Conservation (phyloP, 2,888 invertebrate species). For the Alloscopus bannaensis region DNA sequence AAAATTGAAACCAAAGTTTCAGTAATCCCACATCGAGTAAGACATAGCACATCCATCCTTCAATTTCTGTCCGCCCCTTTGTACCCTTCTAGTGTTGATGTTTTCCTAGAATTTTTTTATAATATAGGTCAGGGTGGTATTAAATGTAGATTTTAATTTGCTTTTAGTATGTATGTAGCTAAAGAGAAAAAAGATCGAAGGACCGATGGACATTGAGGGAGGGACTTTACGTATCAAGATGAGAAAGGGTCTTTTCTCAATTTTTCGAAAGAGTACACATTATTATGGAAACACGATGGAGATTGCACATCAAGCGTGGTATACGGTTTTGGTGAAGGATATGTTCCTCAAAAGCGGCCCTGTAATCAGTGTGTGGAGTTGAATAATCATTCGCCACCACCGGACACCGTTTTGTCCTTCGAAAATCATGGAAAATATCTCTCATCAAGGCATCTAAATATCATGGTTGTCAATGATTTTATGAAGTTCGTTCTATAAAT, state of each 20-base stretch:
- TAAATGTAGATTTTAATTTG: slow-evolving; percentile 72
- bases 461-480: too few species aligned
- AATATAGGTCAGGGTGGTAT: slow-evolving; percentile 73
- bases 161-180: slow-evolving; percentile 17
- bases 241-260: slow-evolving; percentile 25
- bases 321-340: too few species aligned
- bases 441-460: too few species aligned
- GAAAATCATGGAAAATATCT: too few species aligned
- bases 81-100: slow-evolving; percentile 64
- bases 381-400: too few species aligned
- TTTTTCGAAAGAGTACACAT: not conserved
- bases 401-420: too few species aligned
- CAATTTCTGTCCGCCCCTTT: slow-evolving; percentile 67
- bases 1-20: not conserved
- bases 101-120: slow-evolving; percentile 71
- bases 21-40: slow-evolving; percentile 28
- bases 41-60: slow-evolving; percentile 58
- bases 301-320: not conserved
- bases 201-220: slow-evolving; percentile 42
- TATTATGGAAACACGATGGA: not conserved
- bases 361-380: too few species aligned
- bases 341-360: too few species aligned
- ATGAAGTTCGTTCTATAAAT: too few species aligned
- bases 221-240: slow-evolving; percentile 48
- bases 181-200: slow-evolving; percentile 30